These are phyloP conservation scores for Apostichopus californicus DNA, from an alignment of 35 echinoderm and acorn worm genomes.

Conservation along the genomic window DNA sequence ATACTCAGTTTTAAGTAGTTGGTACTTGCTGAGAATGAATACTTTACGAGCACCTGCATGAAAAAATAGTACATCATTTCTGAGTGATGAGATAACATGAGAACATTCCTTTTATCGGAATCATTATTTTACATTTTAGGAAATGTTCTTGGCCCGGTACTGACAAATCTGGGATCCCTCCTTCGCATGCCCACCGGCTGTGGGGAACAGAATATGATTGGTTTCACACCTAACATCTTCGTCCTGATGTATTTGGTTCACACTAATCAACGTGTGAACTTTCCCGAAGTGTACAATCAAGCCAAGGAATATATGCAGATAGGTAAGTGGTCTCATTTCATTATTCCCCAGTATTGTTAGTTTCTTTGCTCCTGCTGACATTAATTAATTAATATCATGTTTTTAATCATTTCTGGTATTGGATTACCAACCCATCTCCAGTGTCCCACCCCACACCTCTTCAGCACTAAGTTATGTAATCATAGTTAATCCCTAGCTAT, in stretches of 20 bases:
- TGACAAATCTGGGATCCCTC: conserved; percentile 74
- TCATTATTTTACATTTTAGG: conserved; percentile 22
- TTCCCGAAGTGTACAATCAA: conserved; percentile 24
- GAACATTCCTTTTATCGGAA: too few relatives aligned
- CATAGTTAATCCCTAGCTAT: too few relatives aligned
- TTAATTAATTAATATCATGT: too few relatives aligned
- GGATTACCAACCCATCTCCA: too few relatives aligned
- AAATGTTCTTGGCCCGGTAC: conserved; percentile 73
- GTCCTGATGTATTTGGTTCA: conserved; percentile 69
- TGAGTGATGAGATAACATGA: too few relatives aligned
- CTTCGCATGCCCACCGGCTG: conserved; percentile 79
- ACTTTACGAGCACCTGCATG: not conserved
- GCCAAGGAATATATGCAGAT: conserved; percentile 46
- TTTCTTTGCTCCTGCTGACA: too few relatives aligned
- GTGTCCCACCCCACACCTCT: too few relatives aligned
- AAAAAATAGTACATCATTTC: not conserved
- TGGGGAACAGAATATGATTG: conserved; percentile 94
- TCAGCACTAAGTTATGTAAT: too few relatives aligned
- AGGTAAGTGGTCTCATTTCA: not conserved
- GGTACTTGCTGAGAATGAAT: too few relatives aligned
- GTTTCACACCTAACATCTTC: conserved; percentile 84
- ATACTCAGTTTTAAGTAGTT: too few relatives aligned
- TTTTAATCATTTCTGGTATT: too few relatives aligned
- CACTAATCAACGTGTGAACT: conserved; percentile 35
- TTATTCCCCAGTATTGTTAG: too few relatives aligned